Evolutionary conservation across 1,140 invertebrate species (phyloP).

Genomic region (Trichonephila inaurata): DNA sequence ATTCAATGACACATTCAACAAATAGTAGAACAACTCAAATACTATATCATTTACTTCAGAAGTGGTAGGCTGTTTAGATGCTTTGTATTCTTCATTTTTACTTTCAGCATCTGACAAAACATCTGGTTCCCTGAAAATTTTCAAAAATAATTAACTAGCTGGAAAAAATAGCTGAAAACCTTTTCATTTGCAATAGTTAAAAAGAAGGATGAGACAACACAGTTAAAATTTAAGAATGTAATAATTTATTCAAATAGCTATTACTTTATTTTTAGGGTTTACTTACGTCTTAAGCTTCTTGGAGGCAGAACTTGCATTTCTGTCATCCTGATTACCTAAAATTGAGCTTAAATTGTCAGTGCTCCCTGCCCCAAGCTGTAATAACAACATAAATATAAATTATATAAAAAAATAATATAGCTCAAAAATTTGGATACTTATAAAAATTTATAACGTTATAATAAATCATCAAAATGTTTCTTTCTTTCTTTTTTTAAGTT

Average conservation of each 20-base stretch:
- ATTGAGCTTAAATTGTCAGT: constrained; percentile 78
- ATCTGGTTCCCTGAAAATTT: constrained; percentile 18
- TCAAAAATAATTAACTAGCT: not conserved
- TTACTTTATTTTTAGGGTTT: not conserved
- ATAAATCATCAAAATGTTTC: too few relatives aligned
- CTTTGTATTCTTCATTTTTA: constrained; percentile 58
- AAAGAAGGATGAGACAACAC: too few relatives aligned
- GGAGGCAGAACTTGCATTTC: constrained; percentile 46
- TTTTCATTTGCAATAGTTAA: too few relatives aligned
- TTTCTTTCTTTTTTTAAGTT: too few relatives aligned
- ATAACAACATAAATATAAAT: not conserved
- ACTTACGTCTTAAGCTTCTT: constrained; percentile 66
- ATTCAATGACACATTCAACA: too few relatives aligned
- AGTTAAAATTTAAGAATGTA: not conserved
- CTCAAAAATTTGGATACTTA: too few relatives aligned
- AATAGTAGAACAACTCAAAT: not conserved
- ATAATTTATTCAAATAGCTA: not conserved
- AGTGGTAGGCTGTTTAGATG: not conserved
- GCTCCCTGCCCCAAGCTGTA: constrained; percentile 79
- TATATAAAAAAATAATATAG: too few relatives aligned
- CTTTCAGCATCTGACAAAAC: constrained; percentile 1
- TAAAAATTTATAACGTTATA: too few relatives aligned
- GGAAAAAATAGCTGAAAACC: too few relatives aligned
- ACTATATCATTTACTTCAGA: constrained; percentile 1
- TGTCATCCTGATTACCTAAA: constrained; percentile 76